A percentile compares a stretch with the other conserved stretches of the same genome.
These are phyloP conservation scores for Bombus huntii DNA, from an alignment of 1,140 invertebrate genomes.

Conservation along the genomic window DNA sequence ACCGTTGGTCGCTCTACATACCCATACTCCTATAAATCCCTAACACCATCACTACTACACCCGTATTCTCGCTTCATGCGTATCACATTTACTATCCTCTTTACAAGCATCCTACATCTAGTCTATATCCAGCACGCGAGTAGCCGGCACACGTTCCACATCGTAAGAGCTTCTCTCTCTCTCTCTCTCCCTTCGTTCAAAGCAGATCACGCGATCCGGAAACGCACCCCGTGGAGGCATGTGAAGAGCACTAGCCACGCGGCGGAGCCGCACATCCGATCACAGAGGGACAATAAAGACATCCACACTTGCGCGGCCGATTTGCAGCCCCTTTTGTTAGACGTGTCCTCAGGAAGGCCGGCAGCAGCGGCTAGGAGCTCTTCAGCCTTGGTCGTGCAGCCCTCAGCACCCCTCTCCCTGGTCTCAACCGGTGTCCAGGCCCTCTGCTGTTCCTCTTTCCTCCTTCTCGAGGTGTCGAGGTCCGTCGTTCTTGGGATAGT, in stretches of 20 bases:
- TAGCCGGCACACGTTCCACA: neutral
- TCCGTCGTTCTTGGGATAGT: constrained; percentile 37
- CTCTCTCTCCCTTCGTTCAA: neutral
- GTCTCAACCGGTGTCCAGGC: constrained; percentile 24
- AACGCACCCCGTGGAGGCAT: constrained; percentile 78
- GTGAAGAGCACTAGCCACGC: constrained; percentile 76
- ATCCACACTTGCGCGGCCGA: constrained; percentile 64
- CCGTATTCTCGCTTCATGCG: no score
- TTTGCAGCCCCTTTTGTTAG: constrained; percentile 58
- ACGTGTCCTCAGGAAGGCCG: constrained; percentile 42
- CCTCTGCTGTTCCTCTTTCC: constrained; percentile 37
- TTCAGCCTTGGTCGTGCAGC: constrained; percentile 15
- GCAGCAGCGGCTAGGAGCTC: constrained; percentile 11
- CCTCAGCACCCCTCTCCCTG: constrained; percentile 6
- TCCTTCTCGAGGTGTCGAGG: neutral
- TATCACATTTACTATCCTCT: no score
- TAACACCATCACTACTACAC: neutral
- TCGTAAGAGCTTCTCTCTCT: neutral
- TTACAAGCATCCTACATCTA: neutral
- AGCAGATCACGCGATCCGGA: constrained; percentile 61
- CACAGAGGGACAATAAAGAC: constrained; percentile 60
- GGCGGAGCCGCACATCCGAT: constrained; percentile 73
- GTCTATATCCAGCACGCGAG: neutral
- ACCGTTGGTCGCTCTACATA: neutral
- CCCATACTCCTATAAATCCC: neutral